These are phyloP conservation scores for Drosophila nigrodunni DNA, from an alignment of 1,140 invertebrate species.

Conservation along the genomic window DNA sequence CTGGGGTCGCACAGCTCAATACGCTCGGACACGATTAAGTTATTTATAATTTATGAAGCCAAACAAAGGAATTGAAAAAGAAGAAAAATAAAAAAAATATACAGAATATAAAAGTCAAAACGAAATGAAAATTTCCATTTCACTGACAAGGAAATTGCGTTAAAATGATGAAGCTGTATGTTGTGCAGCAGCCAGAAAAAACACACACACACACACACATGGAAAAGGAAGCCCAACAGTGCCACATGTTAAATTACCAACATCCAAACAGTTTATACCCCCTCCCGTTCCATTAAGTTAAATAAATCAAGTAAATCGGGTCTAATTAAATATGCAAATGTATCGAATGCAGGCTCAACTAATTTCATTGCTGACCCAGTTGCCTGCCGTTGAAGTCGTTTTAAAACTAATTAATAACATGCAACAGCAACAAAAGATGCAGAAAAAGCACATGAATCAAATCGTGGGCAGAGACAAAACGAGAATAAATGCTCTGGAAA, in stretches of 20 bases:
- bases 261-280: background rate
- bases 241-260: slow-evolving; percentile 28
- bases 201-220: slow-evolving; percentile 1
- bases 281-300: slow-evolving; percentile 21
- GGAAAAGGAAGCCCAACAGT: background rate
- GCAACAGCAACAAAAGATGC: slow-evolving; percentile 13
- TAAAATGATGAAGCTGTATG: slow-evolving; percentile 62
- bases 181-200: slow-evolving; percentile 20
- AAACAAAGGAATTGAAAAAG: background rate
- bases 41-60: slow-evolving; percentile 76
- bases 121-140: slow-evolving; percentile 61
- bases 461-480: background rate
- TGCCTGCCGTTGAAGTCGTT: slow-evolving; percentile 36
- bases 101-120: slow-evolving; percentile 32
- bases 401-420: slow-evolving; percentile 55
- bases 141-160: slow-evolving; percentile 62
- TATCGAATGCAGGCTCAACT: slow-evolving; percentile 40
- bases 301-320: slow-evolving; percentile 52
- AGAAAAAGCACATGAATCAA: background rate
- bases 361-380: slow-evolving; percentile 54
- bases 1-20: slow-evolving; percentile 57
- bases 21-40: slow-evolving; percentile 72
- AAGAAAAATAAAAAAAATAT: background rate
- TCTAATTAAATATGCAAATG: slow-evolving; percentile 54
- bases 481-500: background rate